Evolutionary conservation across 2,888 invertebrate species (phyloP).

Genomic region (Orgyia antiqua): DNA sequence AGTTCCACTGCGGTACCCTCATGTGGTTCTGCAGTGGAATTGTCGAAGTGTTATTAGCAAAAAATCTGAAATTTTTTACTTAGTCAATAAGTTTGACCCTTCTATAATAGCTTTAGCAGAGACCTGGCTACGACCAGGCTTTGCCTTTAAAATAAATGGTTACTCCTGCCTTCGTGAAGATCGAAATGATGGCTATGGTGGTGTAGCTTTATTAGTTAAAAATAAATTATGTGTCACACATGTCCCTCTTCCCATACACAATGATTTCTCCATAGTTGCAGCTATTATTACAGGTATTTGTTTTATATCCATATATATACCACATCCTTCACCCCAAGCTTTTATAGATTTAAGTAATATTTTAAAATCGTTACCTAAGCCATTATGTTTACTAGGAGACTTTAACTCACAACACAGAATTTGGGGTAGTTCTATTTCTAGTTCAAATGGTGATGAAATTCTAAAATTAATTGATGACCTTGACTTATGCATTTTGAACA

Average conservation of each 20-base stretch:
- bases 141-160: background rate
- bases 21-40: background rate
- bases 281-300: background rate
- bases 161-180: slow-evolving; percentile 1
- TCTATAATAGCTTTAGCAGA: background rate
- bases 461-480: too few relatives aligned
- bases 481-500: too few relatives aligned
- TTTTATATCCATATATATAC: background rate
- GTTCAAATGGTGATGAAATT: too few relatives aligned
- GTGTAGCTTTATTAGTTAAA: too few relatives aligned
- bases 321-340: background rate
- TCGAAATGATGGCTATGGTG: background rate
- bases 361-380: background rate
- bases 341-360: background rate
- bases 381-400: too few relatives aligned
- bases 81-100: background rate
- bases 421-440: background rate
- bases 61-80: background rate
- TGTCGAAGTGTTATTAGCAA: background rate
- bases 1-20: too few relatives aligned
- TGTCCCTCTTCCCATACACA: background rate
- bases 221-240: too few relatives aligned
- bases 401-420: too few relatives aligned
- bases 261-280: background rate
- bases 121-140: background rate